Conservation (phyloP, 2,888 invertebrate species). For the Troglohyphantes excavatus region DNA sequence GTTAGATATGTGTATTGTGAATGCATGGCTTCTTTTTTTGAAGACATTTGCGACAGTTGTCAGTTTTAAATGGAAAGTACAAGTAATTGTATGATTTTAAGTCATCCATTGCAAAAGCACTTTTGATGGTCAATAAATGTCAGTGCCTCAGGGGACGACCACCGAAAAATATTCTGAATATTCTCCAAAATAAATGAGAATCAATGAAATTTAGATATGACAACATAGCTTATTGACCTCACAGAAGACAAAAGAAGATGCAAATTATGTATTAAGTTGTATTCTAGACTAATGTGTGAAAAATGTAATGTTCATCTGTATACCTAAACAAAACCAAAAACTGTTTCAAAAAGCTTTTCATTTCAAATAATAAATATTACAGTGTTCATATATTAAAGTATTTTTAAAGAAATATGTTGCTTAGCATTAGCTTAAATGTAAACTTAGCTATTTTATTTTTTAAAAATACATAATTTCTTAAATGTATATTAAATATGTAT, state of each 20-base stretch:
- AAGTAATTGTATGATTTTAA: slow-evolving; percentile 12
- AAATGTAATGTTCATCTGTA: slow-evolving; percentile 12
- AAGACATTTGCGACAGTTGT: slow-evolving; percentile 14
- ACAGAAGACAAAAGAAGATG: slow-evolving; percentile 9
- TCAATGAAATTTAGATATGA: slow-evolving; percentile 2
- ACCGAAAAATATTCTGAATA: background rate
- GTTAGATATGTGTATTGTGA: slow-evolving; percentile 31
- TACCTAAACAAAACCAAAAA: background rate
- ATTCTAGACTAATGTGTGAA: slow-evolving; percentile 13
- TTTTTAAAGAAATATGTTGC: background rate
- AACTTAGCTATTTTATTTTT: slow-evolving; percentile 2
- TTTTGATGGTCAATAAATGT: slow-evolving; percentile 19
- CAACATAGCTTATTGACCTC: slow-evolving; percentile 2
- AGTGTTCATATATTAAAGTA: background rate
- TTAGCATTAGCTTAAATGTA: background rate
- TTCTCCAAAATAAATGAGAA: background rate
- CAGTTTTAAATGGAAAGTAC: background rate
- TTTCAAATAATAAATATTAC: background rate
- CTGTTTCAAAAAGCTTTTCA: slow-evolving; percentile 20
- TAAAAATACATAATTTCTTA: slow-evolving; percentile 8
- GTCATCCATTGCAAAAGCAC: slow-evolving; percentile 1
- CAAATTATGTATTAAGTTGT: background rate
- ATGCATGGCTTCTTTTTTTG: slow-evolving; percentile 19
- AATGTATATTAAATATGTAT: background rate
- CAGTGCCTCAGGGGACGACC: background rate